Evolutionary conservation across 2,888 invertebrate species (phyloP).

Genomic region (Andrena minutula): DNA sequence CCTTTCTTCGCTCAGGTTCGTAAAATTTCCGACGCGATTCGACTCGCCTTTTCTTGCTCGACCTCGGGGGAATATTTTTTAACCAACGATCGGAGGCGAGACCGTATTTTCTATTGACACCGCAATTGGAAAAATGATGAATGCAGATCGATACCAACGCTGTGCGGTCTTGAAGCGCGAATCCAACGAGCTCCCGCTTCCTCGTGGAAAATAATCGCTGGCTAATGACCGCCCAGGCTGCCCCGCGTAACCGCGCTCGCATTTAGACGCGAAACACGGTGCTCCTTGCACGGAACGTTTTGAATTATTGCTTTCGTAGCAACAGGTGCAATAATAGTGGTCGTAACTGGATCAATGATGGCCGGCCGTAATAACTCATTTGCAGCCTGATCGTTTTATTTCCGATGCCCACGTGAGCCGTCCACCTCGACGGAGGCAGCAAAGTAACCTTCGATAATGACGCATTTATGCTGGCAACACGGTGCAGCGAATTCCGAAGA

Average conservation of each 20-base stretch:
- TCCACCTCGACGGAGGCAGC: not conserved
- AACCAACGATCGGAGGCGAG: not conserved
- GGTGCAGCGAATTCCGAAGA: not conserved
- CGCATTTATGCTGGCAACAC: not conserved
- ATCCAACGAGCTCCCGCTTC: no score
- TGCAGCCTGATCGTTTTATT: constrained; percentile 9
- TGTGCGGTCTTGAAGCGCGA: not conserved
- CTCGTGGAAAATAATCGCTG: not conserved
- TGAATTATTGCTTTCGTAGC: constrained; percentile 12
- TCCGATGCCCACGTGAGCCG: not conserved
- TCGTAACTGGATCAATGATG: constrained; percentile 10
- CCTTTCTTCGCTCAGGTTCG: constrained; percentile 8
- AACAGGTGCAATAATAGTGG: constrained; percentile 30
- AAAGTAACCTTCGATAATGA: not conserved
- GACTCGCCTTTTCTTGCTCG: not conserved
- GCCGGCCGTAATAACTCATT: constrained; percentile 10
- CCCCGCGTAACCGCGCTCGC: not conserved
- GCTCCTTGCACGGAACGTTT: constrained; percentile 3
- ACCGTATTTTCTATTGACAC: not conserved
- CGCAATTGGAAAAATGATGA: no score
- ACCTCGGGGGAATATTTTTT: not conserved
- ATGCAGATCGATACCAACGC: no score
- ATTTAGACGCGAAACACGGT: not conserved
- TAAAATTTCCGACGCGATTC: constrained; percentile 21
- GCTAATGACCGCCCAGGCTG: not conserved